Base-by-base conservation (phyloP, 2,113 vertebrate genomes). In the Petrocephalus microphthalmus region DNA sequence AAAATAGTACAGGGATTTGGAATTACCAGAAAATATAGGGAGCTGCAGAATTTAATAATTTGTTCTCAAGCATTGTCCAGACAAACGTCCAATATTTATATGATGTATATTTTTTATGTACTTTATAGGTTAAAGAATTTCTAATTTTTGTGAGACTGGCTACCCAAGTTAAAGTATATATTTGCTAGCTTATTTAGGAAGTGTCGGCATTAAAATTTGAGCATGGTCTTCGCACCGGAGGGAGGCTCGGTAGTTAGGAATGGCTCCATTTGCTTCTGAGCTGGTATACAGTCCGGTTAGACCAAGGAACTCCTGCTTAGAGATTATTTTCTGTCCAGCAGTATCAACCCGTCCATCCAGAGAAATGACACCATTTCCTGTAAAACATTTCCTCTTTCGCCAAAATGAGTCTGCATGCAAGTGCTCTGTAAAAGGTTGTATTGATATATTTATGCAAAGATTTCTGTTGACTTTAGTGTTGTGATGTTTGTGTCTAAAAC, bases 31-130 rank as follows among this genome's bases (percentile, higher is more conserved):
- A 29, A 74, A 74, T 37, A 74, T 11, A 20, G 3, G 33, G 57
- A 91, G 89, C 91, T 93, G 67, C 67, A 7, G 5, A 37, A 74
- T 74, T 37, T 19, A 37, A 37, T 78, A 17, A 42, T 51, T n/a
- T 83, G 13, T 84, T 84, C 81, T 84, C 42, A 25, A 84, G 67
- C 25, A 82, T 89, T 54, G 89, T 82, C 83, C 85, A 87, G 87
- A 88, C 11, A 74, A 74, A 74, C 33, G 2, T 74, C 13, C 33
- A 25, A 25, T 60, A n/a, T 10, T 64, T 29, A 67, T 67, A 29
- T 13, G n/a, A 37, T 42, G 19, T 37, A 74, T 78, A 42, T 37
- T 42, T 5, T 42, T 78, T 15, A 5, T 42, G 33, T 78, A 13
- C 15, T 78, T 78, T 42, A 5, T 37, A 78, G 33, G 11, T 42